Evolutionary conservation across 1,140 invertebrate species (phyloP).

Genomic region (Drosophila kohkoa): DNA sequence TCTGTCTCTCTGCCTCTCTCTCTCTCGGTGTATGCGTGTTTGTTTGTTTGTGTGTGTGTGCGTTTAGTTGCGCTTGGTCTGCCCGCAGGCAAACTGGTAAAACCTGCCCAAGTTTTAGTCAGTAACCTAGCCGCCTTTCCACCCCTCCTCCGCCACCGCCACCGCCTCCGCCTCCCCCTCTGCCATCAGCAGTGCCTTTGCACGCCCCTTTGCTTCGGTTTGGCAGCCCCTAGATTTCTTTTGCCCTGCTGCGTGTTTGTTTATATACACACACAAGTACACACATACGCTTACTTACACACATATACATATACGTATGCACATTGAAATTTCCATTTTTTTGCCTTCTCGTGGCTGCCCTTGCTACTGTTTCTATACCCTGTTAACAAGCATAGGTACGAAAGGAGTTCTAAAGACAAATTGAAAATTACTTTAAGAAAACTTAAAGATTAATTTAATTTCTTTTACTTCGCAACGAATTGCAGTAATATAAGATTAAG

Average conservation of each 20-base stretch:
- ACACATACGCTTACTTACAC: slow-evolving; percentile 9
- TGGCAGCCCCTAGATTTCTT: slow-evolving; percentile 44
- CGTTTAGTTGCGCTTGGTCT: slow-evolving; percentile 62
- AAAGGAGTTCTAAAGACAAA: neutral
- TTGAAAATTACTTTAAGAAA: too few relatives aligned
- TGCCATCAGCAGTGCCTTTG: neutral
- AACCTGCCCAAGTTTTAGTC: slow-evolving; percentile 42
- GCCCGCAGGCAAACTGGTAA: slow-evolving; percentile 54
- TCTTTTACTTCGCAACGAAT: too few relatives aligned
- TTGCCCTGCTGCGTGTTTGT: slow-evolving; percentile 72
- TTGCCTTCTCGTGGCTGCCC: slow-evolving; percentile 46
- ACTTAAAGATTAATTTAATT: too few relatives aligned
- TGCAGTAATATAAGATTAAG: too few relatives aligned
- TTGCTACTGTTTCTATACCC: slow-evolving; percentile 35
- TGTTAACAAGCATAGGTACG: neutral
- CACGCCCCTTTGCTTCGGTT: neutral
- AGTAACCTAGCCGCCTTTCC: neutral
- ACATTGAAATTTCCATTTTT: slow-evolving; percentile 81
- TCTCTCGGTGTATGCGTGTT: too few relatives aligned
- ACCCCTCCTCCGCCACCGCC: neutral
- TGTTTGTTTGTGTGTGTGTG: slow-evolving; percentile 35
- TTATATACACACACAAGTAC: slow-evolving; percentile 49
- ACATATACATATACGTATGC: slow-evolving; percentile 63
- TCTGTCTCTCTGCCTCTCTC: neutral
- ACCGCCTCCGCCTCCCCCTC: neutral